Conservation (phyloP, 2,888 invertebrate genomes). For the Podotricha telesiphe region DNA sequence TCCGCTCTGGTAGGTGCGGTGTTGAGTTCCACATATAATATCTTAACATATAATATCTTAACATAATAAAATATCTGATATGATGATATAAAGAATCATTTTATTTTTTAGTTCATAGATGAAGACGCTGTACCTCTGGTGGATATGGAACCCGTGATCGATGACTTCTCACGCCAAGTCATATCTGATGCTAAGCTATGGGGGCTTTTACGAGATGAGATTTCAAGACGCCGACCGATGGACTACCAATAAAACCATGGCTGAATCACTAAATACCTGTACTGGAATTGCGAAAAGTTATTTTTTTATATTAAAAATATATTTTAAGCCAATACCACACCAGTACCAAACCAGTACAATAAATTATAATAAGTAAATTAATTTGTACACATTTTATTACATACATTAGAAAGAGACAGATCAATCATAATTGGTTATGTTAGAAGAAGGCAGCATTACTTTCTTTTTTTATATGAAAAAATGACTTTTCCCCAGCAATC, state of each 20-base stretch:
- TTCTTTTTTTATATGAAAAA: not conserved
- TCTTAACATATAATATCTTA: too few relatives aligned
- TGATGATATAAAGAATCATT: too few relatives aligned
- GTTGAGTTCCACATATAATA: too few relatives aligned
- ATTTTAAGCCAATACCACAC: too few relatives aligned
- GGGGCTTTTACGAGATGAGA: conserved; percentile 13
- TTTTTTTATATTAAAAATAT: conserved; percentile 6
- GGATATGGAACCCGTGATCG: conserved; percentile 14
- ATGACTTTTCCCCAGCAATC: not conserved
- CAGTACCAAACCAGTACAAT: too few relatives aligned
- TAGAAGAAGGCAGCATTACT: not conserved
- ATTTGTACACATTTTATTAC: too few relatives aligned
- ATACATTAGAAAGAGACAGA: not conserved
- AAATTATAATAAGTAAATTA: too few relatives aligned
- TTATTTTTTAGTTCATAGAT: conserved; percentile 7
- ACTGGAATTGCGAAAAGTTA: not conserved
- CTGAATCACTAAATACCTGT: not conserved
- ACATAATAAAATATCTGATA: too few relatives aligned
- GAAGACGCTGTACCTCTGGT: conserved; percentile 11
- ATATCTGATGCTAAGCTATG: conserved; percentile 25
- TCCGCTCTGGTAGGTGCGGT: too few relatives aligned
- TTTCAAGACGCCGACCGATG: conserved; percentile 18
- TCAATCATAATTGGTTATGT: not conserved
- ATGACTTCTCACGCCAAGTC: conserved; percentile 25
- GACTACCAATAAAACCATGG: conserved; percentile 18